Evolutionary conservation across 2,888 invertebrate genomes (phyloP).

Genomic region (Drosophila algonquin): DNA sequence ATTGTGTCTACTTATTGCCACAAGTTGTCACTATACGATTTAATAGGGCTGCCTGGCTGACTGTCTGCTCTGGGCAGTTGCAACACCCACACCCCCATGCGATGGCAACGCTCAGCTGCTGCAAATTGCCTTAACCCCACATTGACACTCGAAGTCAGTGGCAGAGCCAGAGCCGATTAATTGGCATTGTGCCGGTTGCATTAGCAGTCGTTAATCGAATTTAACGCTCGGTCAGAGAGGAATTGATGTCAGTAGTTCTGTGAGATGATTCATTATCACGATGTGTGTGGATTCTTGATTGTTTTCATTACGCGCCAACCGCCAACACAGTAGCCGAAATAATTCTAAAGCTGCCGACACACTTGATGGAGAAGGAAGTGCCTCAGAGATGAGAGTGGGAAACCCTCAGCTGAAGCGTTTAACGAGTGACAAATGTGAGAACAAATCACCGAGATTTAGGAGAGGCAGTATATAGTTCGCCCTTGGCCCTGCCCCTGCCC

Average conservation of each 20-base stretch:
- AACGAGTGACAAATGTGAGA: slow-evolving; percentile 49
- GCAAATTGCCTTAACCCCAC: slow-evolving; percentile 46
- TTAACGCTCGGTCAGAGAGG: slow-evolving; percentile 37
- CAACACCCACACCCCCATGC: slow-evolving; percentile 35
- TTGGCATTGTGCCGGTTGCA: slow-evolving; percentile 71
- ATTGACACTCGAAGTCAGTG: slow-evolving; percentile 41
- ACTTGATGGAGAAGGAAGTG: slow-evolving; percentile 17
- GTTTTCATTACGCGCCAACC: slow-evolving; percentile 19
- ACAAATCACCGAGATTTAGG: slow-evolving; percentile 31
- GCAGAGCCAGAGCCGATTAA: slow-evolving; percentile 49
- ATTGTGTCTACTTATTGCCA: slow-evolving; percentile 41
- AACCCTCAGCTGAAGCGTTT: slow-evolving; percentile 49
- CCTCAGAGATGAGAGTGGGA: slow-evolving; percentile 39
- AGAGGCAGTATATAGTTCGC: slow-evolving; percentile 16
- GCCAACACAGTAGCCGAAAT: slow-evolving; percentile 44
- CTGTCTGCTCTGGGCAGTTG: slow-evolving; percentile 1
- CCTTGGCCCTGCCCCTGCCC: slow-evolving; percentile 31
- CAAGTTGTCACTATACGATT: slow-evolving; percentile 39
- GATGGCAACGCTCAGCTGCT: slow-evolving; percentile 21
- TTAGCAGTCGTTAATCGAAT: slow-evolving; percentile 65
- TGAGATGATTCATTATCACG: slow-evolving; percentile 34
- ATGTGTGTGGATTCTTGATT: slow-evolving; percentile 42
- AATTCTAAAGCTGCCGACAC: slow-evolving; percentile 13
- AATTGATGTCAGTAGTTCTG: slow-evolving; percentile 7
- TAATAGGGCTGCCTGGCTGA: slow-evolving; percentile 11